Conservation (phyloP, 2,888 invertebrate species). For the Pseudococcus viburni region DNA sequence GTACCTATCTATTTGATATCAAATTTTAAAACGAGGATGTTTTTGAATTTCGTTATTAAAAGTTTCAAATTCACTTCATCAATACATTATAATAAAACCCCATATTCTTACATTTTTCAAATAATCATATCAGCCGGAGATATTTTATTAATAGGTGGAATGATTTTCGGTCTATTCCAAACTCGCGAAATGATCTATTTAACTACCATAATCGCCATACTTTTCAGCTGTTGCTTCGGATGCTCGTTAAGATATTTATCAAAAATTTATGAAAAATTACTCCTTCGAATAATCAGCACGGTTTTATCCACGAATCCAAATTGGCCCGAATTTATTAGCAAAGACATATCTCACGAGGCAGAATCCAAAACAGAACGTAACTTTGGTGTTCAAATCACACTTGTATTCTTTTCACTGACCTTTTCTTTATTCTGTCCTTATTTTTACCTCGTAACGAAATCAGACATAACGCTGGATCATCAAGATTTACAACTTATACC, state of each 20-base stretch:
- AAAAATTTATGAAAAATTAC: conserved; percentile 17
- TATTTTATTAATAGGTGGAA: background rate
- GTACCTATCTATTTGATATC: no score
- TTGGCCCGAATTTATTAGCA: background rate
- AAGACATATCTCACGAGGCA: background rate
- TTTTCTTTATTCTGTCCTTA: background rate
- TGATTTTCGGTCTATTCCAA: background rate
- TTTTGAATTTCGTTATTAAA: background rate
- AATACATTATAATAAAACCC: background rate
- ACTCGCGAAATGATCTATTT: background rate
- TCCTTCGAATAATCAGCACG: background rate
- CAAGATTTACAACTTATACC: conserved; percentile 2
- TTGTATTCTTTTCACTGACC: background rate
- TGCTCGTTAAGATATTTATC: background rate
- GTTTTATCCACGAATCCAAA: background rate
- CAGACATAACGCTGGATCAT: background rate
- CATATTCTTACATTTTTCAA: background rate
- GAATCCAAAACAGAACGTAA: background rate
- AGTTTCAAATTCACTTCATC: background rate
- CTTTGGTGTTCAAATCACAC: background rate
- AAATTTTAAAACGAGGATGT: background rate
- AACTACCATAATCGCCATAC: background rate
- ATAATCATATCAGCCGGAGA: background rate
- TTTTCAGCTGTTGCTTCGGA: background rate
- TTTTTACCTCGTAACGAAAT: background rate